Conservation (phyloP, 2,113 vertebrate genomes). For the Mormoops blainvillei region DNA sequence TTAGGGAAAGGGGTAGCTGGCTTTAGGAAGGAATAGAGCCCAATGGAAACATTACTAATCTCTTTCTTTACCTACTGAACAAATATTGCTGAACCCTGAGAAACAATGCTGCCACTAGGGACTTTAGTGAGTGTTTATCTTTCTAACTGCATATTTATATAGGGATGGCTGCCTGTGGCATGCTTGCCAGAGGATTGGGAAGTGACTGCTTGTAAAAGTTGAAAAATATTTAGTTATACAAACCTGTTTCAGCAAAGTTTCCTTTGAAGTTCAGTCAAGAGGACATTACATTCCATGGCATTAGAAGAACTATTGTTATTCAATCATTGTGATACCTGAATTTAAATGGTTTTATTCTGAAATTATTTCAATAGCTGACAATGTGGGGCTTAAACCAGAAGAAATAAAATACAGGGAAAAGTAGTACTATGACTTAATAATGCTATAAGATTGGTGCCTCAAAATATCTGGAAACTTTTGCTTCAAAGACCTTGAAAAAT, state of each 20-base stretch:
- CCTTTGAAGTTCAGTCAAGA: constrained; percentile 57
- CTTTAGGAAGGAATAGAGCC: constrained; percentile 58
- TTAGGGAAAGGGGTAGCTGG: not conserved
- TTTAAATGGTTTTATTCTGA: constrained; percentile 57
- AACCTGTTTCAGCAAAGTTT: constrained; percentile 49
- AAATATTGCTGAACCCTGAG: constrained; percentile 64
- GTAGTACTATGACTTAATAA: not conserved
- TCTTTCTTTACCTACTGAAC: constrained; percentile 56
- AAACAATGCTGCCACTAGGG: constrained; percentile 63
- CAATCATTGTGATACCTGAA: not conserved
- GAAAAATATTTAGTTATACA: constrained; percentile 48
- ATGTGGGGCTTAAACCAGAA: not conserved
- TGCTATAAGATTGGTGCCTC: not conserved
- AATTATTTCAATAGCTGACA: constrained; percentile 19
- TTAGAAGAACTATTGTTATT: not conserved
- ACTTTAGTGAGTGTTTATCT: constrained; percentile 52
- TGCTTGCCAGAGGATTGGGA: constrained; percentile 47
- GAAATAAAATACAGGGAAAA: not conserved
- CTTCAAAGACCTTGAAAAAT: constrained; percentile 35
- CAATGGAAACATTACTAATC: constrained; percentile 56
- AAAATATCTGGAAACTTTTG: constrained; percentile 6
- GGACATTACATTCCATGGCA: constrained; percentile 56
- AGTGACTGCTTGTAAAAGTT: constrained; percentile 48
- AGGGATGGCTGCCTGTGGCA: constrained; percentile 36
- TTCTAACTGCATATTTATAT: constrained; percentile 54